Conservation (phyloP, 2,113 vertebrate species). For the Delphinus delphis region DNA sequence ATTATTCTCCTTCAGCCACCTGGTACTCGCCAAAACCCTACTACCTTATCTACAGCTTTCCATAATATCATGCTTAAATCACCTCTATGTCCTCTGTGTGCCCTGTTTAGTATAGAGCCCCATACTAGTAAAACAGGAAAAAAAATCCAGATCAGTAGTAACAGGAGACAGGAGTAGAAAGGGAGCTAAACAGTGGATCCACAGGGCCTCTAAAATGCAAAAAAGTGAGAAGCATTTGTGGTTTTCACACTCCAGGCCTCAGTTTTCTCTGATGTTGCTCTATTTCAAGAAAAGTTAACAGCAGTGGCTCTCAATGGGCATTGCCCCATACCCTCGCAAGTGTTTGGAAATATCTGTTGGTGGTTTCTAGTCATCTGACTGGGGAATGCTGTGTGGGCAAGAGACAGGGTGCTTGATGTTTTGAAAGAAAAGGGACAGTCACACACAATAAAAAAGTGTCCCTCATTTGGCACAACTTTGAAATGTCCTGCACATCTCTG, state of each 20-base stretch:
- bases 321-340: not conserved
- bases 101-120: not conserved
- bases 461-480: not conserved
- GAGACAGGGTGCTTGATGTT: not conserved
- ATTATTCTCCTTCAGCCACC: not conserved
- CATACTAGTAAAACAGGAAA: not conserved
- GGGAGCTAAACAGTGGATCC: not conserved
- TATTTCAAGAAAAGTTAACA: not conserved
- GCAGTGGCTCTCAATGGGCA: not conserved
- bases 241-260: not conserved
- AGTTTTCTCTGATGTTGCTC: not conserved
- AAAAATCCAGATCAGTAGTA: not conserved
- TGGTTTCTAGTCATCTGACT: not conserved
- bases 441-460: not conserved
- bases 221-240: not conserved
- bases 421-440: not conserved
- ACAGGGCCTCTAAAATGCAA: not conserved
- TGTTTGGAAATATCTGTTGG: not conserved
- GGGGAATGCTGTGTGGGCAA: not conserved
- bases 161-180: not conserved
- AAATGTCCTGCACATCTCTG: not conserved
- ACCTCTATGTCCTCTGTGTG: not conserved
- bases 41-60: not conserved
- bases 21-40: not conserved
- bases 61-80: not conserved